These are phyloP conservation scores for Lomographa bimaculata DNA, from an alignment of 2,888 invertebrate species.

Conservation along the genomic window DNA sequence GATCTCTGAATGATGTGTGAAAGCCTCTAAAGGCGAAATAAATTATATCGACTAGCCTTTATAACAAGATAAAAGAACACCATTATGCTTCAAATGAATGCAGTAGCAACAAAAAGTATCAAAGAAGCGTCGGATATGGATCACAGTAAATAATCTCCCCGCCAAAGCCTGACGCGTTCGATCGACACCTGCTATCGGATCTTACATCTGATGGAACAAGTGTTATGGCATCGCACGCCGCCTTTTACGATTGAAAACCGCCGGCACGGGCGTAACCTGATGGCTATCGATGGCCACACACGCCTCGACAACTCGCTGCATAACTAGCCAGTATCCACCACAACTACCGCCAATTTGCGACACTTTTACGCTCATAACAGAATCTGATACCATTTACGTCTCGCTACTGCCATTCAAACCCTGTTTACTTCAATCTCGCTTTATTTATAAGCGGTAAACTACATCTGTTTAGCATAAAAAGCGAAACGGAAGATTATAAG, in stretches of 20 bases:
- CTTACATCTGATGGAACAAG: conserved; percentile 69
- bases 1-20: too few species aligned
- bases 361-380: conserved; percentile 66
- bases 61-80: too few species aligned
- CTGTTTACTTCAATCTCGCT: conserved; percentile 46
- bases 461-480: conserved; percentile 23
- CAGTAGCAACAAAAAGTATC: conserved; percentile 15
- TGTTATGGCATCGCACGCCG: conserved; percentile 70
- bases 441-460: conserved; percentile 32
- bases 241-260: conserved; percentile 67
- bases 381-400: conserved; percentile 57
- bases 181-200: conserved; percentile 52
- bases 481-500: conserved; percentile 52
- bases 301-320: conserved; percentile 50
- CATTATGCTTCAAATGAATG: conserved; percentile 9
- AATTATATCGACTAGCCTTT: too few species aligned
- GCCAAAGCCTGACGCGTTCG: conserved; percentile 53
- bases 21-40: too few species aligned
- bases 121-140: too few species aligned
- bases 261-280: conserved; percentile 59
- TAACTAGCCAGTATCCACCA: conserved; percentile 58
- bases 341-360: conserved; percentile 65
- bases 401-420: conserved; percentile 45
- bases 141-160: conserved; percentile 53
- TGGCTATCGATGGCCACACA: conserved; percentile 71